phyloP scores from a whole-genome alignment of 2,888 invertebrate species.

The Machimus atricapillus region DNA sequence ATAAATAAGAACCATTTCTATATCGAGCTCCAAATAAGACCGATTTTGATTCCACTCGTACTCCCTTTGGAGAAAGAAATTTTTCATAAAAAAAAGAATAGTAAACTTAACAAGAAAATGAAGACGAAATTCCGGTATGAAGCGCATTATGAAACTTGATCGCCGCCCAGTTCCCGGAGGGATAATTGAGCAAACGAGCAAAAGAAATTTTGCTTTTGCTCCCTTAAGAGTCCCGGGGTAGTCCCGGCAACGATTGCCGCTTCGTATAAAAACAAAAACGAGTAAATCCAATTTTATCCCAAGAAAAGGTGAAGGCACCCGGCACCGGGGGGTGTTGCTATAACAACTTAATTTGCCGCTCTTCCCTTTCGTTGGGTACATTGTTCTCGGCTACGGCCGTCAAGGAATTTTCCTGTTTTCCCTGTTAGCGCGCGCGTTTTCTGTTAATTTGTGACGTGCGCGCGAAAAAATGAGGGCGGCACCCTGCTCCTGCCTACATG shows the following conservation, averaged over 20 bases:
- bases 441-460: constrained; percentile 19
- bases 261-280: background rate
- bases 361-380: constrained; percentile 13
- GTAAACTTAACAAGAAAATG: background rate
- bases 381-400: background rate
- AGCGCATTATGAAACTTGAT: background rate
- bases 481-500: background rate
- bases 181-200: background rate
- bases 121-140: background rate
- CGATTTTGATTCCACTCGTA: too few species aligned
- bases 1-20: too few species aligned
- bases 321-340: constrained; percentile 11
- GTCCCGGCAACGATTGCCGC: background rate
- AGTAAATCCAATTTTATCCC: constrained; percentile 17
- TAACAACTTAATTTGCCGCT: constrained; percentile 39
- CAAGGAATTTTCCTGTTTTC: background rate
- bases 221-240: background rate
- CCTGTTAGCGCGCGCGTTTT: background rate
- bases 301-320: background rate
- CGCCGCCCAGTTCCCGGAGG: background rate
- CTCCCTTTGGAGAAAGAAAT: background rate
- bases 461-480: constrained; percentile 1
- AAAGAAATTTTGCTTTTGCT: background rate
- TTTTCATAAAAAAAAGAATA: background rate
- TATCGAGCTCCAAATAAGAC: too few species aligned